Evolutionary conservation across 2,797 vertebrate genomes (phyloP), one percentile per base, ranked within the genome.

Genomic region (Ambastaia sidthimunki): DNA sequence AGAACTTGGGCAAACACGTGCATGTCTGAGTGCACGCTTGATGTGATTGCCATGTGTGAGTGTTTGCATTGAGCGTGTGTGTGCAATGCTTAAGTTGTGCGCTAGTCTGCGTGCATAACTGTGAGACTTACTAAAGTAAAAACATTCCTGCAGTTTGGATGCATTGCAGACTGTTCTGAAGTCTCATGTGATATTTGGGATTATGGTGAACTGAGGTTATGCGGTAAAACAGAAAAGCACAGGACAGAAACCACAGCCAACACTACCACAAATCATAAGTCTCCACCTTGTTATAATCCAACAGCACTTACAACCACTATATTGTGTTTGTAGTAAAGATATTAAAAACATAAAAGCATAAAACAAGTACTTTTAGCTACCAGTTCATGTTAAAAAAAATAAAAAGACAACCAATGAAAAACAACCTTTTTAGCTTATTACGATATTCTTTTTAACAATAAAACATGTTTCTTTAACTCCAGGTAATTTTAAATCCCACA

Each of bases 121-220:
- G 31, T 7, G 34, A 37, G 34, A 37, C n/a, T 6, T 6, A 37
- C 34, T 6, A 6, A 1, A 6, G 7, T 37, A 37, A 3, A 37
- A 37, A 37, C 34, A 37, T 6, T 5, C 7, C 52, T 54, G 18
- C n/a, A 19, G 52, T 19, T 54, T 54, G 34, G 34, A 3, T 37
- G 52, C 18, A 19, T 2, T 4, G 50, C 50, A 54, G 34, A 37
- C 34, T 37, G 34, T 37, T 5, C 3, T 3, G 34, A 37, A 37
- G 5, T 4, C 50, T 54, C 50, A n/a, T 54, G 52, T n/a, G n/a
- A 54, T 66, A 34, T 37, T 37, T 80, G 48, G 47, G 47, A 65
- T 54, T 54, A 6, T 54, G 52, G 52, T 6, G 52, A n/a, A 18
- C 4, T 37, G 34, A 37, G 34, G 31, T 31, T 31, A 31, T 31